phyloP scores from a whole-genome alignment of 1,140 invertebrate genomes.

The Heliconius nattereri region DNA sequence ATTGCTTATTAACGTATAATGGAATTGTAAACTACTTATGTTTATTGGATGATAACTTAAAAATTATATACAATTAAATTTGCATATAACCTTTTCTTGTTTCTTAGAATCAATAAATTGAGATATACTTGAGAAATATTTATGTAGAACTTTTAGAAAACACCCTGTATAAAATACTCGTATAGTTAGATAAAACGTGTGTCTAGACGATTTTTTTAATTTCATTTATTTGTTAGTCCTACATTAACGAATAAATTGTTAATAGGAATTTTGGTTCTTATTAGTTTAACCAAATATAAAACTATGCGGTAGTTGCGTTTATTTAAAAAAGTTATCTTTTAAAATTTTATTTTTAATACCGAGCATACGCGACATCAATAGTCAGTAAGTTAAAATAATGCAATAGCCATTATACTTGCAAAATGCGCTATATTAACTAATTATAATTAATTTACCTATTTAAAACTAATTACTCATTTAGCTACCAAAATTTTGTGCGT shows the following conservation, averaged over 20 bases:
- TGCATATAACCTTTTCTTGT: conserved; percentile 6
- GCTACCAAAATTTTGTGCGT: not conserved
- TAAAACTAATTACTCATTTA: not conserved
- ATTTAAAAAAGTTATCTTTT: no score
- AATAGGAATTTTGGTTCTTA: not conserved
- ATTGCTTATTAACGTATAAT: conserved; percentile 28
- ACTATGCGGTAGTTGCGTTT: no score
- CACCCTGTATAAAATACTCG: not conserved
- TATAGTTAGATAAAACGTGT: not conserved
- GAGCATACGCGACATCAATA: no score
- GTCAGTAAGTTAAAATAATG: no score
- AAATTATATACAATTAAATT: conserved; percentile 3
- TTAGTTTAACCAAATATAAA: not conserved
- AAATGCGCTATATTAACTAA: no score
- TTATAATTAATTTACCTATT: not conserved
- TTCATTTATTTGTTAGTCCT: no score
- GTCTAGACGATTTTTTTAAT: not conserved
- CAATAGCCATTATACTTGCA: no score
- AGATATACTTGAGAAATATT: not conserved
- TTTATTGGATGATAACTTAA: conserved; percentile 3
- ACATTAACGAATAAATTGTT: not conserved
- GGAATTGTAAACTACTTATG: not conserved
- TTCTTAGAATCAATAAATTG: conserved; percentile 1
- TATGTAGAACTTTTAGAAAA: not conserved
- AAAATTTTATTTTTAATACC: no score